phyloP scores from a whole-genome alignment of 1,140 invertebrate genomes.

The Drosophila lowei region DNA sequence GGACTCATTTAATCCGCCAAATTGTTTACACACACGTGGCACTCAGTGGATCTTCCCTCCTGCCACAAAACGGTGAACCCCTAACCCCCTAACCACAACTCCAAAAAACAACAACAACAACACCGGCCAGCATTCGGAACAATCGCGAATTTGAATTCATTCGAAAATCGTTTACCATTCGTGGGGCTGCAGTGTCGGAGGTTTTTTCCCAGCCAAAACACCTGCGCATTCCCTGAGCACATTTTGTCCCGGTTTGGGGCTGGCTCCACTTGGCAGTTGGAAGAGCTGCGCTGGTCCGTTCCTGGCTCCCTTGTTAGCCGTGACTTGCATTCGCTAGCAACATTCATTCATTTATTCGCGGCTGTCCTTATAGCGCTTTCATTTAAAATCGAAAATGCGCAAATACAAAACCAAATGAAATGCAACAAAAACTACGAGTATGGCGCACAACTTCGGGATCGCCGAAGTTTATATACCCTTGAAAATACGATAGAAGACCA shows the following conservation, averaged over 20 bases:
- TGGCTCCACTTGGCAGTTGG: conserved; percentile 5
- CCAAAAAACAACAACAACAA: not conserved
- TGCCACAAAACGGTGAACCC: conserved; percentile 29
- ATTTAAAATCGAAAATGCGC: conserved; percentile 75
- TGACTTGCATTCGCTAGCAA: conserved; percentile 60
- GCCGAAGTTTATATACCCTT: no score
- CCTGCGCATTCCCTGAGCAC: conserved; percentile 67
- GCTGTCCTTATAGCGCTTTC: conserved; percentile 32
- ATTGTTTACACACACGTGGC: conserved; percentile 54
- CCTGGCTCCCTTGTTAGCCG: conserved; percentile 14
- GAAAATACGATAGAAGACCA: no score
- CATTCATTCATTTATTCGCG: conserved; percentile 5
- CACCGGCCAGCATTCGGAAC: conserved; percentile 26
- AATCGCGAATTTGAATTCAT: conserved; percentile 79
- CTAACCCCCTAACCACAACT: not conserved
- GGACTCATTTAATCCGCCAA: conserved; percentile 77
- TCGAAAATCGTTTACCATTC: conserved; percentile 75
- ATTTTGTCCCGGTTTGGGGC: conserved; percentile 1
- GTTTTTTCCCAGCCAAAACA: conserved; percentile 49
- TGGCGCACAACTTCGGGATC: not conserved
- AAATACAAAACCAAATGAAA: conserved; percentile 65
- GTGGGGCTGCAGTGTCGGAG: conserved; percentile 45
- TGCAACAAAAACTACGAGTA: conserved; percentile 29
- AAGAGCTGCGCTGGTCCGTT: not conserved
- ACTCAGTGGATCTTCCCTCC: conserved; percentile 19